Conservation (phyloP, 2,113 vertebrate genomes). For the Neomonachus schauinslandi region DNA sequence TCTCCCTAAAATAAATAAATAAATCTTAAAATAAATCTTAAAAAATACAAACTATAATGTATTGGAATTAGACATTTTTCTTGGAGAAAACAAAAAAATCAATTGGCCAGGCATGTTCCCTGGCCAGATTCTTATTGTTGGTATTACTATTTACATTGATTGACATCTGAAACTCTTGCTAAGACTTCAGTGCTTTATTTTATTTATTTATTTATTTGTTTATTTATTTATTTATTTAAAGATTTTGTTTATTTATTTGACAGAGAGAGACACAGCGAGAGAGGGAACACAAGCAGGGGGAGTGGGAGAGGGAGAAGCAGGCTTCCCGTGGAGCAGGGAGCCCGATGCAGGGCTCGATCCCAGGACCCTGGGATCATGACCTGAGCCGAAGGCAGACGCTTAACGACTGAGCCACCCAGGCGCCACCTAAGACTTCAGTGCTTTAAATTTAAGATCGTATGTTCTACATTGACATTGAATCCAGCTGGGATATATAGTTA, state of each 20-base stretch:
- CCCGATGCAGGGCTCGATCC: too few species aligned
- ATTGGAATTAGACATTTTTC: constrained; percentile 4
- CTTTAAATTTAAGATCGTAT: not conserved
- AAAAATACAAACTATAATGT: not conserved
- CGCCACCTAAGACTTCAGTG: not conserved
- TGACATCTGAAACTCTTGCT: constrained; percentile 8
- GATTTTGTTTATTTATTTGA: too few species aligned
- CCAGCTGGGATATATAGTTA: not conserved
- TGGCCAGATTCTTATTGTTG: not conserved
- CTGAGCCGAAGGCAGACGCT: too few species aligned
- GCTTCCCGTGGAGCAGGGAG: too few species aligned
- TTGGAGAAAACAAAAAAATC: not conserved
- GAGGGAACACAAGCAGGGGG: too few species aligned
- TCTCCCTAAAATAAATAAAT: not conserved
- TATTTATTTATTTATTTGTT: not conserved
- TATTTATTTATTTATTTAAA: too few species aligned
- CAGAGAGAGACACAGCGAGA: too few species aligned
- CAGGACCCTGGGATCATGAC: too few species aligned
- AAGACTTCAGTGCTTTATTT: not conserved
- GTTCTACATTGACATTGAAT: not conserved
- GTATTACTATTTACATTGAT: not conserved
- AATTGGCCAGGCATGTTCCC: not conserved
- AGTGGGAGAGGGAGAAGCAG: too few species aligned
- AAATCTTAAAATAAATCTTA: not conserved
- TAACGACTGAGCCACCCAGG: too few species aligned